These are phyloP conservation scores for Turritopsis rubra DNA, from an alignment of 30 jellyfish, hydroid and myxozoan genomes.

Conservation along the genomic window DNA sequence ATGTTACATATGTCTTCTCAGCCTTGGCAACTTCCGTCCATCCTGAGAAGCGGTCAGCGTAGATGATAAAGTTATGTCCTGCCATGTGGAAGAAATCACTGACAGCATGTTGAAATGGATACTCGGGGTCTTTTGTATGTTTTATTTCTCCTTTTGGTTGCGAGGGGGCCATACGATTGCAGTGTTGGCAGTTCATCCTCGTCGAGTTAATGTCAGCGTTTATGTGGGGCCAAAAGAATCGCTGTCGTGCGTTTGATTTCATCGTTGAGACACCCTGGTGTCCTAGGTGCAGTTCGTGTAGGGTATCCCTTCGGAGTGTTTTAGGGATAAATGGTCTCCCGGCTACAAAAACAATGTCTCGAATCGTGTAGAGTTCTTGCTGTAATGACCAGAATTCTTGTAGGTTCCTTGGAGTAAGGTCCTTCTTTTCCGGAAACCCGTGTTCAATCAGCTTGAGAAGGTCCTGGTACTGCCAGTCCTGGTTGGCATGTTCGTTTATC, in stretches of 20 bases:
- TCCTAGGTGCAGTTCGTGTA: constrained; percentile 15
- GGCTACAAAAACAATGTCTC: not conserved
- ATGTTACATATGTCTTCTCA: too few relatives aligned
- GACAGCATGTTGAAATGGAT: constrained; percentile 27
- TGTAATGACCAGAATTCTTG: constrained; percentile 25
- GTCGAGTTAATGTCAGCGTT: constrained; percentile 10
- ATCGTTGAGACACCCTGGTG: constrained; percentile 29
- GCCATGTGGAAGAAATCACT: too few relatives aligned
- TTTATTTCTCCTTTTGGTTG: constrained; percentile 14
- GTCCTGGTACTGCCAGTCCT: not conserved
- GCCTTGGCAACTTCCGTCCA: constrained; percentile 37
- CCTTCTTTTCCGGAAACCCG: constrained; percentile 23
- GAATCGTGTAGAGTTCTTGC: constrained; percentile 6
- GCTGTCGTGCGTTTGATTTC: constrained; percentile 18
- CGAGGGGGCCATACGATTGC: constrained; percentile 28
- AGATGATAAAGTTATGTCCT: too few relatives aligned
- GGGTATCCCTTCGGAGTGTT: constrained; percentile 13
- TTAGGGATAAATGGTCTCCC: constrained; percentile 21
- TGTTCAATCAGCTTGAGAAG: constrained; percentile 22
- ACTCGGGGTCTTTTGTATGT: not conserved
- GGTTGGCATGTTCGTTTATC: constrained; percentile 17
- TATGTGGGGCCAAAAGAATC: too few relatives aligned
- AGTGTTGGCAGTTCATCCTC: constrained; percentile 18
- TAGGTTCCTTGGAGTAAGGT: constrained; percentile 7
- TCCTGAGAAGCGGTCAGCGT: constrained; percentile 38